These are phyloP conservation scores for Willowsia nigromaculata DNA, from an alignment of 2,888 invertebrate genomes.

Conservation along the genomic window DNA sequence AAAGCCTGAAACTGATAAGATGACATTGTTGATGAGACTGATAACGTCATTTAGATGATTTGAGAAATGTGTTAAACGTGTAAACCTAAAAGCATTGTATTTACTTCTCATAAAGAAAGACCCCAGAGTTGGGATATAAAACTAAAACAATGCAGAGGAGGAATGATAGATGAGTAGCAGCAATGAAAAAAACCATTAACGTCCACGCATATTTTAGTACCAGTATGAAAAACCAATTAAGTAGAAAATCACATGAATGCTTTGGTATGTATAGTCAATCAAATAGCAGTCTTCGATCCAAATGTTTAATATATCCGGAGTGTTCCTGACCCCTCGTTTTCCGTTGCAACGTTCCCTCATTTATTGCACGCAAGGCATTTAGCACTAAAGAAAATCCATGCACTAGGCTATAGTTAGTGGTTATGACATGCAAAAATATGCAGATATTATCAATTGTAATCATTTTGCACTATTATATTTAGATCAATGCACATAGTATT, in stretches of 20 bases:
- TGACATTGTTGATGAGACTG: conserved; percentile 47
- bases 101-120: conserved; percentile 29
- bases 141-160: neutral
- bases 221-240: neutral
- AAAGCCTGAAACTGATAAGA: conserved; percentile 54
- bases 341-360: no score
- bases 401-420: no score
- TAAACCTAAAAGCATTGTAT: conserved; percentile 58
- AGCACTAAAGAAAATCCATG: no score
- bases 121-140: neutral
- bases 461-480: no score
- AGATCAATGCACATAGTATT: no score
- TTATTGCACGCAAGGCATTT: no score
- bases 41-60: conserved; percentile 50
- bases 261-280: no score
- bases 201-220: neutral
- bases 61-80: conserved; percentile 58
- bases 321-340: no score
- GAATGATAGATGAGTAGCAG: neutral
- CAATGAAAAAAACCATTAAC: neutral
- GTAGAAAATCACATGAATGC: conserved; percentile 11
- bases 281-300: no score
- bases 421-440: no score
- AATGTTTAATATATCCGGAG: no score
- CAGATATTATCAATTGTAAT: no score